phyloP scores from a whole-genome alignment of 2,888 invertebrate species.

The Amiota minor region DNA sequence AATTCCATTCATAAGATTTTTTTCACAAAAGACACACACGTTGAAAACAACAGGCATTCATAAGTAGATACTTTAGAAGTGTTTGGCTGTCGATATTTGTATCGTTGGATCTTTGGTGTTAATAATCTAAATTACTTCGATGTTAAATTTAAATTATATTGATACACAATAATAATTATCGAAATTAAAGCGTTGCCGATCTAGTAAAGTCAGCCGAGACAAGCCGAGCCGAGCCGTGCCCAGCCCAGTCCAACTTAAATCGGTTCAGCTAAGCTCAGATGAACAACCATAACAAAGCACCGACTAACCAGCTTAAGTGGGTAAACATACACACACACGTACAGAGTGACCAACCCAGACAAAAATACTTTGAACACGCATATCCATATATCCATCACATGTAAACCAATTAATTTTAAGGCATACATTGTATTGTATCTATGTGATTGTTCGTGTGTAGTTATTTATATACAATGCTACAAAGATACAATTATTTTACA shows the following conservation, averaged over 20 bases:
- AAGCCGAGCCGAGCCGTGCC: neutral
- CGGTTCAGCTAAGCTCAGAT: too few species aligned
- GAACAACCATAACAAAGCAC: neutral
- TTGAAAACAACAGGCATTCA: too few species aligned
- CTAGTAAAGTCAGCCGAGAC: neutral
- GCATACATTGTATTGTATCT: conserved; percentile 7
- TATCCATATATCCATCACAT: conserved; percentile 23
- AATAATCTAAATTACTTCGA: conserved; percentile 20
- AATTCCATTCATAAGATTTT: too few species aligned
- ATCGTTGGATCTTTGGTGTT: neutral
- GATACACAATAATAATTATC: conserved; percentile 25
- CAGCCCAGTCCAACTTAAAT: neutral
- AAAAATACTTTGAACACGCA: neutral
- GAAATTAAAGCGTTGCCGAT: neutral
- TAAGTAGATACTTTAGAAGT: too few species aligned
- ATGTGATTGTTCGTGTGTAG: neutral
- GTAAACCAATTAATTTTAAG: conserved; percentile 21
- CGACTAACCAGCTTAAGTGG: conserved; percentile 9
- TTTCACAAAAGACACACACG: too few species aligned
- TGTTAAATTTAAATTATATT: conserved; percentile 25
- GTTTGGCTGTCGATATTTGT: neutral
- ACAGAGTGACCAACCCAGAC: conserved; percentile 12
- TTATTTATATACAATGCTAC: conserved; percentile 15
- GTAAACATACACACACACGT: neutral
- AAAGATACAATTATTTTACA: conserved; percentile 8